These are phyloP conservation scores for Mongoloraphidia duomilia DNA, from an alignment of 2,888 invertebrate species.

Conservation along the genomic window DNA sequence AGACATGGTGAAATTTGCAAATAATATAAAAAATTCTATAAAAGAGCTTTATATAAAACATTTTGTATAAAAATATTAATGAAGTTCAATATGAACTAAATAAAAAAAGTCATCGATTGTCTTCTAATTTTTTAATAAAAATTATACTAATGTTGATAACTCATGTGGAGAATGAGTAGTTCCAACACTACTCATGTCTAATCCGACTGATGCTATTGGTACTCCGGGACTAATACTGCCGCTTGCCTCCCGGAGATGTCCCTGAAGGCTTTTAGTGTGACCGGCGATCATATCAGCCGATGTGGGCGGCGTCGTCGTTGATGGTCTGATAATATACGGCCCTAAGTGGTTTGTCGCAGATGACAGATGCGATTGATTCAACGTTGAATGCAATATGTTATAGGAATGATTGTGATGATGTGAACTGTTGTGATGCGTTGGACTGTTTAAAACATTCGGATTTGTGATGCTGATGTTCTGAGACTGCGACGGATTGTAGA, in stretches of 20 bases:
- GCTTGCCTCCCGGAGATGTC: constrained; percentile 35
- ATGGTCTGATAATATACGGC: constrained; percentile 44
- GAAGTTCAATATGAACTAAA: background rate
- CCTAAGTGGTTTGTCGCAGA: constrained; percentile 24
- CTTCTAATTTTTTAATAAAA: constrained; percentile 1
- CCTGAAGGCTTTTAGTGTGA: constrained; percentile 19
- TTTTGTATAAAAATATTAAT: no score
- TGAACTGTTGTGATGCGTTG: constrained; percentile 13
- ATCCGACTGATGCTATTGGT: constrained; percentile 34
- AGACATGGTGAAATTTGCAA: no score
- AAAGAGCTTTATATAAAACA: no score
- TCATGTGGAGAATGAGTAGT: constrained; percentile 50
- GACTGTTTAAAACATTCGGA: constrained; percentile 13
- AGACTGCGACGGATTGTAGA: constrained; percentile 6
- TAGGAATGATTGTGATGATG: constrained; percentile 8
- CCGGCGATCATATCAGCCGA: constrained; percentile 18
- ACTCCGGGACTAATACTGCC: constrained; percentile 50
- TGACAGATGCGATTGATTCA: constrained; percentile 24
- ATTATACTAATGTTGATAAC: constrained; percentile 51
- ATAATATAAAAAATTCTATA: no score
- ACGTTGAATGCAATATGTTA: constrained; percentile 8
- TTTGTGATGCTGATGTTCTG: constrained; percentile 15
- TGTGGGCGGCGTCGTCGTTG: constrained; percentile 41
- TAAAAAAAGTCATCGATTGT: background rate
- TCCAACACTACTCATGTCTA: constrained; percentile 49